These are phyloP conservation scores for Pantelozetes paolii DNA, from an alignment of 2,888 invertebrate genomes.

Conservation along the genomic window DNA sequence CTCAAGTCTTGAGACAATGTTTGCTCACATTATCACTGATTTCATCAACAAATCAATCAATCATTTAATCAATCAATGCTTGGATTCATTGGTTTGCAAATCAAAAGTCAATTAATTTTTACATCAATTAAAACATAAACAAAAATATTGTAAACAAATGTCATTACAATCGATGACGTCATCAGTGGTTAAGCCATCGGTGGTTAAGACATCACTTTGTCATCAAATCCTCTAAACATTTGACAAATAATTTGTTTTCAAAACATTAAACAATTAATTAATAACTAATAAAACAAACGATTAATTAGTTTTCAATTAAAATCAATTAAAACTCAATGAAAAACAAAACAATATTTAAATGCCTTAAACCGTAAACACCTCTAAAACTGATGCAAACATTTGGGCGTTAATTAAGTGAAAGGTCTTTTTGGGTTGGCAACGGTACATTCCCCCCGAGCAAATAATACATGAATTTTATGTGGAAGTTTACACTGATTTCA, in stretches of 20 bases:
- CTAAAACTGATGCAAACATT: not conserved
- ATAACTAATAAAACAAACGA: no score
- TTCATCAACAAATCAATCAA: not conserved
- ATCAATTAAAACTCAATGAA: not conserved
- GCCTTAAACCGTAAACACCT: not conserved
- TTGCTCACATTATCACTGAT: no score
- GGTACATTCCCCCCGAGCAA: no score
- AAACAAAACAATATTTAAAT: not conserved
- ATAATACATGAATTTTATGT: no score
- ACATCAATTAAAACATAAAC: slow-evolving; percentile 15
- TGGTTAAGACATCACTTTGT: no score
- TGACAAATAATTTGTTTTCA: no score
- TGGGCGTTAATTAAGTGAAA: not conserved
- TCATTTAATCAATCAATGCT: not conserved
- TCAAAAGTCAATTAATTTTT: not conserved
- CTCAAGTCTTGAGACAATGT: no score
- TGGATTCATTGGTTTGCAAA: not conserved
- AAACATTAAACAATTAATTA: no score
- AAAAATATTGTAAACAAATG: slow-evolving; percentile 32
- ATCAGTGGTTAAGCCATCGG: not conserved
- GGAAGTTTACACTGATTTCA: no score
- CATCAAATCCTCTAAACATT: not conserved
- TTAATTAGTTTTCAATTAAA: no score
- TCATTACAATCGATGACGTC: slow-evolving; percentile 1
- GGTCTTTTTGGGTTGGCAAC: no score